phyloP scores from a whole-genome alignment of 2,113 vertebrate genomes.

The Aspiorhynchus laticeps region DNA sequence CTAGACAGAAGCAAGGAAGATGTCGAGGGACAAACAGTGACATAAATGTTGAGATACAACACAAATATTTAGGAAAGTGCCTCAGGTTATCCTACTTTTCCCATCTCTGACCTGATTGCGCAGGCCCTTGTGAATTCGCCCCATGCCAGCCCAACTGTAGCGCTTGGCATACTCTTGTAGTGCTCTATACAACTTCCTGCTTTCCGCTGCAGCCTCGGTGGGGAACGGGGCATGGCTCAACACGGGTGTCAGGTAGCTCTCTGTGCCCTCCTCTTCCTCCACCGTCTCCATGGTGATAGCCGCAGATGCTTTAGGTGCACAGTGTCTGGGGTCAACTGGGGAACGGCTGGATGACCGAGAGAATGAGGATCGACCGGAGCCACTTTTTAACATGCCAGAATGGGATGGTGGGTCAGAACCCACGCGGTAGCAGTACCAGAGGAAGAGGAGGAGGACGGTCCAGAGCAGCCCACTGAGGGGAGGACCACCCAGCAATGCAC shows the following conservation, averaged over 20 bases:
- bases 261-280: slow-evolving; percentile 73
- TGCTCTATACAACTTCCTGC: slow-evolving; percentile 79
- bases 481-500: slow-evolving; percentile 72
- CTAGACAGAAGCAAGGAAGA: slow-evolving; percentile 54
- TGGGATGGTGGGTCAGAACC: slow-evolving; percentile 76
- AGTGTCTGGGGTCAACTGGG: slow-evolving; percentile 64
- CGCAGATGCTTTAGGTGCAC: slow-evolving; percentile 62
- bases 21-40: neutral
- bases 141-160: slow-evolving; percentile 90
- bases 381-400: slow-evolving; percentile 67
- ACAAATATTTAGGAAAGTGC: neutral
- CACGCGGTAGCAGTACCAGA: slow-evolving; percentile 89
- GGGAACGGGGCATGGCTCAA: slow-evolving; percentile 77
- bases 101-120: slow-evolving; percentile 73
- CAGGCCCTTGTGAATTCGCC: slow-evolving; percentile 81
- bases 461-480: slow-evolving; percentile 82
- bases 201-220: slow-evolving; percentile 72
- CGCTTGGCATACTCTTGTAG: slow-evolving; percentile 86
- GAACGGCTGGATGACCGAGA: slow-evolving; percentile 65
- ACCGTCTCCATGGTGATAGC: slow-evolving; percentile 72
- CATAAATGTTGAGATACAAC: neutral
- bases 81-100: neutral
- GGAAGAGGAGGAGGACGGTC: slow-evolving; percentile 82
- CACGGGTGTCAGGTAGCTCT: slow-evolving; percentile 73
- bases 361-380: slow-evolving; percentile 65